Evolutionary conservation across 2,888 invertebrate species (phyloP).

Genomic region (Pegoplata infirma): DNA sequence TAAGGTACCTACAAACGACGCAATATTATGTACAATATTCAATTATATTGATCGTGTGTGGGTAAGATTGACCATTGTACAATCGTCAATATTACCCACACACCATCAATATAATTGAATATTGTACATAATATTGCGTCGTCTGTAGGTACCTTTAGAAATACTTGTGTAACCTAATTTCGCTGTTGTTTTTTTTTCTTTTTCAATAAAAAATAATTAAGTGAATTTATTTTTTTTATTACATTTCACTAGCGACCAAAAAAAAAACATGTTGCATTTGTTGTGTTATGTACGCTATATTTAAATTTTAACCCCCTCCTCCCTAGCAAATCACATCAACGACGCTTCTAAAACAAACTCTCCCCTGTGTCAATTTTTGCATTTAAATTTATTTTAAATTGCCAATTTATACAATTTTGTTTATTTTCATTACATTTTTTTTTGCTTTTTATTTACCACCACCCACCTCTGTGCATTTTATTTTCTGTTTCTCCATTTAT

Average conservation of each 20-base stretch:
- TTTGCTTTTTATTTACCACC: neutral
- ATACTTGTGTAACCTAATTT: slow-evolving; percentile 59
- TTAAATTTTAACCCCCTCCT: slow-evolving; percentile 21
- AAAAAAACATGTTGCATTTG: slow-evolving; percentile 1
- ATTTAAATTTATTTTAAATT: slow-evolving; percentile 52
- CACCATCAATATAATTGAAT: too few species aligned
- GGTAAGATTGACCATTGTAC: too few species aligned
- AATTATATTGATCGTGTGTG: too few species aligned
- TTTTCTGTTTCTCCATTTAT: slow-evolving; percentile 2
- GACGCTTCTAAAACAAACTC: too few species aligned
- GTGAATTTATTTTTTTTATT: slow-evolving; percentile 9
- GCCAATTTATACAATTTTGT: slow-evolving; percentile 36
- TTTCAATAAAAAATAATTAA: slow-evolving; percentile 16
- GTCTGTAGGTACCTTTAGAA: too few species aligned
- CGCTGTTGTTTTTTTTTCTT: slow-evolving; percentile 27
- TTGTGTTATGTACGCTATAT: neutral
- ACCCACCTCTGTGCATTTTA: neutral
- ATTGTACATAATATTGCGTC: too few species aligned
- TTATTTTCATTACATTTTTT: neutral
- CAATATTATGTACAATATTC: too few species aligned
- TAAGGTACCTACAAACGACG: too few species aligned
- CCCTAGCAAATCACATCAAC: neutral
- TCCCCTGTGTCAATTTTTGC: slow-evolving; percentile 13
- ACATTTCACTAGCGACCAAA: neutral
- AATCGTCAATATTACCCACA: too few species aligned